Percentiles rank a stretch among this genome's conserved stretches.
Evolutionary conservation across 2,888 invertebrate genomes (phyloP).

Genomic region (Hylaea fasciaria): DNA sequence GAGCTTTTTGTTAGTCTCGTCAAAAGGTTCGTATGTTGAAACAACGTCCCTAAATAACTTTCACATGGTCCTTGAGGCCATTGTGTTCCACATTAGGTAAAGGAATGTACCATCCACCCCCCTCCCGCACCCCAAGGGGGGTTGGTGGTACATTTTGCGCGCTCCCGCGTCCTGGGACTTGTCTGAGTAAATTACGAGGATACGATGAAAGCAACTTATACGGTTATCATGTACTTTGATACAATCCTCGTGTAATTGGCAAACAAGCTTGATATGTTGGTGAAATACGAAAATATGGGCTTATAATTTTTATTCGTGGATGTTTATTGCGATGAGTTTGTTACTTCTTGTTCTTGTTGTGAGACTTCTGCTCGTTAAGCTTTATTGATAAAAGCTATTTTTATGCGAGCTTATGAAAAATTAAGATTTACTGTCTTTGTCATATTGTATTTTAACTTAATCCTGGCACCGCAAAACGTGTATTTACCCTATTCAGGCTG

Average conservation of each 20-base stretch:
- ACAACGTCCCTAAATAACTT: slow-evolving; percentile 60
- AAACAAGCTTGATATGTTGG: slow-evolving; percentile 9
- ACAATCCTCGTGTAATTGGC: slow-evolving; percentile 24
- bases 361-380: neutral
- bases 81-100: slow-evolving; percentile 82
- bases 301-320: slow-evolving; percentile 12
- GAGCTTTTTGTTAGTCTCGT: slow-evolving; percentile 40
- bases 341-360: neutral
- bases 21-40: slow-evolving; percentile 30
- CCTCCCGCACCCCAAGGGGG: slow-evolving; percentile 34
- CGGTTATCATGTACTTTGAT: slow-evolving; percentile 27
- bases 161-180: slow-evolving; percentile 59
- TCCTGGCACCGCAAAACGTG: no score
- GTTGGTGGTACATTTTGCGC: slow-evolving; percentile 62
- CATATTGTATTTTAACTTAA: no score
- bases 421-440: no score
- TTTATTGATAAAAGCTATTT: no score
- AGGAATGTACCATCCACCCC: slow-evolving; percentile 63
- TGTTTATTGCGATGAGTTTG: neutral
- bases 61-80: slow-evolving; percentile 68
- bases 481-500: no score
- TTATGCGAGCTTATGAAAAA: no score
- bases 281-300: slow-evolving; percentile 2
- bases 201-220: slow-evolving; percentile 28
- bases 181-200: slow-evolving; percentile 33